Percentiles rank a stretch among this genome's conserved stretches.
phyloP scores from a whole-genome alignment of 2,113 vertebrate species.

The Gnathonemus echidnorhynchus region DNA sequence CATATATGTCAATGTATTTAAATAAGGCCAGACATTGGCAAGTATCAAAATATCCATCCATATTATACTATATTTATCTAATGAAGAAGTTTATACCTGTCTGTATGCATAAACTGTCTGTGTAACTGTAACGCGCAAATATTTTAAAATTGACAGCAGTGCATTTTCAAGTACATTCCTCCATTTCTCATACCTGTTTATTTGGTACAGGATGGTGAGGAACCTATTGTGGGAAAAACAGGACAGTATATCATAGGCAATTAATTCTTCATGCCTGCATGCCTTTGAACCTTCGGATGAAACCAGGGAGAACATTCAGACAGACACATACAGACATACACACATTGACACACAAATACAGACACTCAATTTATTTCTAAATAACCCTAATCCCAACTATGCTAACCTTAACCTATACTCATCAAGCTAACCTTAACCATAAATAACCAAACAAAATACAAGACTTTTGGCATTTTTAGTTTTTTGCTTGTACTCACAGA shows the following conservation, averaged over 20 bases:
- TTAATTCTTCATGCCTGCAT: background rate
- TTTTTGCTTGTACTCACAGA: too few relatives aligned
- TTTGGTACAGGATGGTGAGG: background rate
- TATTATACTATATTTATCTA: background rate
- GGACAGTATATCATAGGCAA: background rate
- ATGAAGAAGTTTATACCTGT: background rate
- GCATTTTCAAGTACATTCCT: background rate
- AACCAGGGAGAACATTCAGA: background rate
- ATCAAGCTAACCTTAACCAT: background rate
- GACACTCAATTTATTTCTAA: background rate
- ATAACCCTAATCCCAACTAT: background rate
- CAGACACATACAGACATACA: background rate
- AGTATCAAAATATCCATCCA: background rate
- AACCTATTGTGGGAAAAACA: background rate
- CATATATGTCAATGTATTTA: constrained; percentile 6
- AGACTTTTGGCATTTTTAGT: background rate
- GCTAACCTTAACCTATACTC: background rate
- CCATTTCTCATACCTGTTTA: background rate
- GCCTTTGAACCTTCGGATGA: background rate
- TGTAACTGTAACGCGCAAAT: background rate
- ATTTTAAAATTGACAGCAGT: background rate
- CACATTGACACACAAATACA: background rate
- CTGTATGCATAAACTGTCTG: background rate
- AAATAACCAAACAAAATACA: background rate
- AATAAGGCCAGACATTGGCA: background rate